Evolutionary conservation across 2,797 vertebrate genomes (phyloP).

Genomic region (Scarus forsteni): DNA sequence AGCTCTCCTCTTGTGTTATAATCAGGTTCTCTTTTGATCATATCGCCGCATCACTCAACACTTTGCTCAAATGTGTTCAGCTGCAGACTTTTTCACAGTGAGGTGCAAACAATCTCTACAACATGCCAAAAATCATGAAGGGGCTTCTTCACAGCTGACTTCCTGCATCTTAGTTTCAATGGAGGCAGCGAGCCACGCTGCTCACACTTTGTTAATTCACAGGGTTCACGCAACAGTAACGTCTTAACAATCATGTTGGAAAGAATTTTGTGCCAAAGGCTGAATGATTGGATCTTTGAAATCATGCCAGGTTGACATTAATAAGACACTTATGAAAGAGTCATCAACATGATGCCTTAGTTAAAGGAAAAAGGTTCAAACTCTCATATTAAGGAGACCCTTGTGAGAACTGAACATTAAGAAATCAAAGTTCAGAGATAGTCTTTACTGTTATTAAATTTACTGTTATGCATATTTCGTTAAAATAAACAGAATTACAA

Average conservation of each 20-base stretch:
- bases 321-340: conserved; percentile 31
- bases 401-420: too few relatives aligned
- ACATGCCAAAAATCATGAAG: conserved; percentile 59
- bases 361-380: neutral
- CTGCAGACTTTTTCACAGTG: conserved; percentile 57
- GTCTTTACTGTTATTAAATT: too few relatives aligned
- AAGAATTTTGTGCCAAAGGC: conserved; percentile 49
- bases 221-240: conserved; percentile 60
- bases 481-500: too few relatives aligned
- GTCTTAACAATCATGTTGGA: conserved; percentile 64
- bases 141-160: conserved; percentile 71
- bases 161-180: conserved; percentile 66
- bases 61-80: conserved; percentile 53
- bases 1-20: conserved; percentile 24
- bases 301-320: conserved; percentile 36
- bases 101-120: conserved; percentile 45
- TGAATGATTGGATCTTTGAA: conserved; percentile 50
- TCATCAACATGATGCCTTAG: conserved; percentile 17
- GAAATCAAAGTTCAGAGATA: too few relatives aligned
- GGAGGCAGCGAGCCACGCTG: conserved; percentile 57
- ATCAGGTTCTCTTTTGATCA: conserved; percentile 49
- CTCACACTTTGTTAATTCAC: conserved; percentile 68
- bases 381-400: neutral
- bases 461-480: too few relatives aligned
- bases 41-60: conserved; percentile 40